Conservation (phyloP, 2,113 vertebrate genomes). For the Phylloscopus trochilus region DNA sequence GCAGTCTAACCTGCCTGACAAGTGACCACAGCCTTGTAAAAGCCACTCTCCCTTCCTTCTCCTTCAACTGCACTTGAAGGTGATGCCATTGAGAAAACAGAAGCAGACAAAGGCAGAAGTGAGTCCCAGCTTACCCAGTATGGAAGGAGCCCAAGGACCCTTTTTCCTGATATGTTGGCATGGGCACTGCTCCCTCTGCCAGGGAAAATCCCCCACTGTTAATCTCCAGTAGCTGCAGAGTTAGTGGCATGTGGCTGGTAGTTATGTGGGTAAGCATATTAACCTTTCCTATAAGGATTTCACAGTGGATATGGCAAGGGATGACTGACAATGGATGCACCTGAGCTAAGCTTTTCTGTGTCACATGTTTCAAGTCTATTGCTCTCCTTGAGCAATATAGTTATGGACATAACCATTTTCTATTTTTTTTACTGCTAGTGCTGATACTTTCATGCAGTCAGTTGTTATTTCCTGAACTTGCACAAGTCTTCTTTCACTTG, state of each 20-base stretch:
- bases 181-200: background rate
- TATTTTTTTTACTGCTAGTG: background rate
- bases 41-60: background rate
- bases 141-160: background rate
- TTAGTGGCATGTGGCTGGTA: background rate
- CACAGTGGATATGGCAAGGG: background rate
- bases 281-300: background rate
- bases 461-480: background rate
- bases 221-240: rapidly evolving
- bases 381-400: background rate
- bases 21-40: background rate
- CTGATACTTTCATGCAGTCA: background rate
- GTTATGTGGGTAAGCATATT: rapidly evolving
- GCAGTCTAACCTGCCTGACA: background rate
- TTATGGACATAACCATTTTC: background rate
- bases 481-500: background rate
- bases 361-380: background rate
- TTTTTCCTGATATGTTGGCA: background rate
- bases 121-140: background rate
- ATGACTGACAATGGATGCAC: background rate
- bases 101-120: background rate
- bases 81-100: background rate
- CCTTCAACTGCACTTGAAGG: background rate
- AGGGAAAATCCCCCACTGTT: background rate
- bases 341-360: background rate